Evolutionary conservation across 2,113 vertebrate genomes (phyloP), one percentile per base, ranked within the genome.

Genomic region (Chascanopsetta lugubris): DNA sequence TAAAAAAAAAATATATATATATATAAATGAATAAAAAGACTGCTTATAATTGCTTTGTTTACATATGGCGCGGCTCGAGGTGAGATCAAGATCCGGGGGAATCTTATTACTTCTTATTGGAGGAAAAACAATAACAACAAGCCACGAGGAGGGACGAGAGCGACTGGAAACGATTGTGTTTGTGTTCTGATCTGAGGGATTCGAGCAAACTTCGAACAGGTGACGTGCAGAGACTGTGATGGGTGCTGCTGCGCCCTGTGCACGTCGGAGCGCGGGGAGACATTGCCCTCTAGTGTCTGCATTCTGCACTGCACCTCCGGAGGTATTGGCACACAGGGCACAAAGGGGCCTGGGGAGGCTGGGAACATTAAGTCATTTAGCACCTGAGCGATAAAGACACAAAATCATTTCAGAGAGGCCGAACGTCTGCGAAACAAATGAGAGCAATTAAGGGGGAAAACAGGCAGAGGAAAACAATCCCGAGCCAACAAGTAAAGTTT

Each of bases 261-360:
- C 29, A 57, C 18, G 69, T 77, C n/a, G n/a, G n/a, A n/a, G 46
- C 27, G 68, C n/a, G 66, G 73, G 64, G n/a, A 58, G 71, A 71
- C 53, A 84, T 59, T 89, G 86, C 80, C 75, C 80, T 88, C 90
- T 91, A 75, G 88, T 85, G 88, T 29, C 36, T 0, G 25, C 1
- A 30, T 11, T 5, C 21, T 54, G 63, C n/a, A 77, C 70, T 83
- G 30, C 55, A 32, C 21, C 45, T 59, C 2, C 20, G 20, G 8
- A 21, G 29, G 20, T 7, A 18, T 29, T 42, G 12, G 40, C 61
- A 56, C 20, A 5, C 15, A 58, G 29, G 15, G 21, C 18, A 38
- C 8, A 65, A 18, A 30, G n/a, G n/a, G n/a, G n/a, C n/a, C n/a
- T 42, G 38, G 20, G 29, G 38, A 40, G 15, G 12, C 38, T 17